Conservation (phyloP, 64 coral and sea anemone genomes). For the Porites lutea region DNA sequence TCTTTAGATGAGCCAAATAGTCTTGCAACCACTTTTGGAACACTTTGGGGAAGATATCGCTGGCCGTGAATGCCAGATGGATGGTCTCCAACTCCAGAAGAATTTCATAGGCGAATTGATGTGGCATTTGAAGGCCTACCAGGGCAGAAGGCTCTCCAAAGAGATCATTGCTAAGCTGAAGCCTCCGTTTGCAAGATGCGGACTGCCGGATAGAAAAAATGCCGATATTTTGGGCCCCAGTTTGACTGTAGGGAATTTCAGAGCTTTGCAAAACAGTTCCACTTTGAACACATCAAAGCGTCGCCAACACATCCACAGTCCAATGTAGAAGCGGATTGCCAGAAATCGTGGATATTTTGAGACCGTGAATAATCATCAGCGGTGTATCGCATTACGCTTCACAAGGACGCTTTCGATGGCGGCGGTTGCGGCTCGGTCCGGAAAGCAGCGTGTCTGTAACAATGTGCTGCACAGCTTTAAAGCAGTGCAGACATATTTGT, state of each 20-base stretch:
- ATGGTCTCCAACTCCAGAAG: slow-evolving; percentile 31
- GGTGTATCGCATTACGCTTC: not conserved
- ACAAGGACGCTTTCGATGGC: too few species aligned
- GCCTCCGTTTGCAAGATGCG: slow-evolving; percentile 40
- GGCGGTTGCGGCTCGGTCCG: too few species aligned
- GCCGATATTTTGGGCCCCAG: slow-evolving; percentile 36
- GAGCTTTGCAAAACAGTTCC: slow-evolving; percentile 31
- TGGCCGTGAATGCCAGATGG: slow-evolving; percentile 47
- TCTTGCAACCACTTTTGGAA: not conserved
- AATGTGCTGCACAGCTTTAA: too few species aligned
- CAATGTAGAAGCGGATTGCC: slow-evolving; percentile 11
- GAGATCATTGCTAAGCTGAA: slow-evolving; percentile 46
- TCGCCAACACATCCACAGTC: slow-evolving; percentile 45
- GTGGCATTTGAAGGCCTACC: slow-evolving; percentile 41
- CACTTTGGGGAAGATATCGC: slow-evolving; percentile 2
- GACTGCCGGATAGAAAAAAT: slow-evolving; percentile 5
- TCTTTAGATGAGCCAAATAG: not conserved
- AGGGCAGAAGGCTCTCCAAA: not conserved
- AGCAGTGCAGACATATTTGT: too few species aligned
- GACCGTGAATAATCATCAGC: slow-evolving; percentile 35
- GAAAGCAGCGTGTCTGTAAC: too few species aligned
- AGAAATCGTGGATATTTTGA: too few species aligned
- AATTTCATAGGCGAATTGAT: slow-evolving; percentile 58
- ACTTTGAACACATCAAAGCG: slow-evolving; percentile 58
- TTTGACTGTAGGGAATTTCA: slow-evolving; percentile 48